These are phyloP conservation scores for Crocallis elinguaria DNA, from an alignment of 2,888 invertebrate species.

Conservation along the genomic window DNA sequence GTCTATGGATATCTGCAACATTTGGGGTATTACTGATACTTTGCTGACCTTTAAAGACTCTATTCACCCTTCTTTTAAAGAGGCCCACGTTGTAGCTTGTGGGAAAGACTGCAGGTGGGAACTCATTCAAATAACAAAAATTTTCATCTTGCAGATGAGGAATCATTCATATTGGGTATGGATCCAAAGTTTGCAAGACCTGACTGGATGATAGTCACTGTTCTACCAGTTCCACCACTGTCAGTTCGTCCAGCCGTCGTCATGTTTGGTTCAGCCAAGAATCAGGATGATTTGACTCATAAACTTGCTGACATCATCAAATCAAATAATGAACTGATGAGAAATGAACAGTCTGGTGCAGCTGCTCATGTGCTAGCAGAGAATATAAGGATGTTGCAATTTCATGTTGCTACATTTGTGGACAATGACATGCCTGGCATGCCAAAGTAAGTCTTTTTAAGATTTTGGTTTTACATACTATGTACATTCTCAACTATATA, in stretches of 20 bases:
- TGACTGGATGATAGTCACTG: slow-evolving; percentile 99
- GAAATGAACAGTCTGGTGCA: slow-evolving; percentile 98
- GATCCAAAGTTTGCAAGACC: slow-evolving; percentile 98
- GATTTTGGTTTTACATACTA: background rate
- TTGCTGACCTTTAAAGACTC: no score
- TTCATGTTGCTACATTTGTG: slow-evolving; percentile 98
- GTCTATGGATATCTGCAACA: no score
- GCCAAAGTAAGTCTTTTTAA: slow-evolving; percentile 86
- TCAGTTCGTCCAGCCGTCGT: slow-evolving; percentile 99
- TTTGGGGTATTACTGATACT: no score
- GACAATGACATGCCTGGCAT: slow-evolving; percentile 99
- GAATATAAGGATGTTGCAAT: slow-evolving; percentile 98
- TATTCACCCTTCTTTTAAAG: no score
- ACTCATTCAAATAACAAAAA: no score
- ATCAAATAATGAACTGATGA: slow-evolving; percentile 96
- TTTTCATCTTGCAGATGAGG: slow-evolving; percentile 93
- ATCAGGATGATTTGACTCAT: slow-evolving; percentile 99
- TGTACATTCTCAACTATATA: background rate
- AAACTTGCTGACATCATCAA: slow-evolving; percentile 99
- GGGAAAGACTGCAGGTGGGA: no score
- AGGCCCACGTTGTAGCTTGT: no score
- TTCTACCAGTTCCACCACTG: slow-evolving; percentile 98
- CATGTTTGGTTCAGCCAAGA: slow-evolving; percentile 99
- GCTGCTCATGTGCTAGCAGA: slow-evolving; percentile 98
- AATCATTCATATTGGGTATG: slow-evolving; percentile 97